These are phyloP conservation scores for Latheticus oryzae DNA, from an alignment of 2,888 invertebrate genomes.

Conservation along the genomic window DNA sequence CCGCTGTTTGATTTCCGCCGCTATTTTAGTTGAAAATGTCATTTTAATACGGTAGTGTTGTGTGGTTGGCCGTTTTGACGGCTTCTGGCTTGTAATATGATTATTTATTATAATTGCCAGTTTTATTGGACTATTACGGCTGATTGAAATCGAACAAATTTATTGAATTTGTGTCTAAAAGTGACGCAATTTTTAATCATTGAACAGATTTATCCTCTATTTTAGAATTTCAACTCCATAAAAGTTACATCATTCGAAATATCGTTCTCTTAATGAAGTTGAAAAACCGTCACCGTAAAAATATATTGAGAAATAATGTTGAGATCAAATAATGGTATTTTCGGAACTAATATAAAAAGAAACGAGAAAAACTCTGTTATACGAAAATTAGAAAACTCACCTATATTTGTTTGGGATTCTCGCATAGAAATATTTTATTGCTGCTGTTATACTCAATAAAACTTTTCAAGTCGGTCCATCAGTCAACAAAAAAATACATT, in stretches of 20 bases:
- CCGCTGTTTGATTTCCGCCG: conserved; percentile 63
- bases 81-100: conserved; percentile 56
- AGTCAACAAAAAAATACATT: conserved; percentile 60
- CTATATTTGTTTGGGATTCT: too few relatives aligned
- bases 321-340: too few relatives aligned
- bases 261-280: conserved; percentile 37
- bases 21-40: conserved; percentile 61
- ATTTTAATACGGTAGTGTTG: too few relatives aligned
- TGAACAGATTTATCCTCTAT: neutral
- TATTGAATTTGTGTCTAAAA: conserved; percentile 41
- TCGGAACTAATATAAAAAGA: too few relatives aligned
- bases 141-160: conserved; percentile 55
- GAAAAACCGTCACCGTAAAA: too few relatives aligned
- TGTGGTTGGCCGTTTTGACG: too few relatives aligned
- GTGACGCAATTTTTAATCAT: conserved; percentile 17
- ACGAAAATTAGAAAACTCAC: too few relatives aligned
- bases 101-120: conserved; percentile 60
- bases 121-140: conserved; percentile 56
- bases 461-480: conserved; percentile 57
- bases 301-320: too few relatives aligned
- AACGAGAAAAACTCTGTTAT: too few relatives aligned
- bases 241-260: conserved; percentile 24
- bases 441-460: conserved; percentile 60
- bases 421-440: conserved; percentile 60
- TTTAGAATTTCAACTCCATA: conserved; percentile 11